Percentiles rank a stretch among this genome's conserved stretches.
These are phyloP conservation scores for Taxidea taxus DNA, from an alignment of 2,113 vertebrate species.

Conservation along the genomic window DNA sequence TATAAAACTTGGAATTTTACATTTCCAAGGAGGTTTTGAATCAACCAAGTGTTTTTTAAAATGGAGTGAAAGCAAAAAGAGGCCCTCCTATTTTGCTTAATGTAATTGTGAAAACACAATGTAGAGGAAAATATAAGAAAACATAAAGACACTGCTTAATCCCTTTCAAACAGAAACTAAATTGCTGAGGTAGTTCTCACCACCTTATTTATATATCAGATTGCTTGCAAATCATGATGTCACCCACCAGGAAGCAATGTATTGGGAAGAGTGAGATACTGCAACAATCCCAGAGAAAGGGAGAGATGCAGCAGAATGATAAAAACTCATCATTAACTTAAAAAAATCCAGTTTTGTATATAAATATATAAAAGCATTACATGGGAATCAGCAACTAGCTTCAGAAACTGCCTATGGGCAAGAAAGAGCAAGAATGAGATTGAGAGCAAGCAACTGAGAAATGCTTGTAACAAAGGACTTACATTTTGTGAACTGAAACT, in stretches of 20 bases:
- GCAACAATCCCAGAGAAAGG: neutral
- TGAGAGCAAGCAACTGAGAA: neutral
- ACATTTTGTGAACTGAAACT: constrained; percentile 12
- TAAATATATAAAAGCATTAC: constrained; percentile 47
- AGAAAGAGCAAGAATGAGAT: too few relatives aligned
- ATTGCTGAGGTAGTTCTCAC: constrained; percentile 52
- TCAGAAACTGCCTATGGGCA: neutral
- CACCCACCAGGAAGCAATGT: constrained; percentile 55
- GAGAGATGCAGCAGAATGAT: neutral
- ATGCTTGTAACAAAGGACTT: neutral
- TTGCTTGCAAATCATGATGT: constrained; percentile 53
- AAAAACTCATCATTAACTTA: constrained; percentile 4
- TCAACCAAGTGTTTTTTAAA: constrained; percentile 28
- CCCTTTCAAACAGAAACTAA: constrained; percentile 47
- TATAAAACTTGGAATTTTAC: neutral
- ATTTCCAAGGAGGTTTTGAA: constrained; percentile 26
- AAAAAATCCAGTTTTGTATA: constrained; percentile 12
- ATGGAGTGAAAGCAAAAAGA: constrained; percentile 9
- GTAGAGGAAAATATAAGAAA: constrained; percentile 13
- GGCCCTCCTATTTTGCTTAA: neutral
- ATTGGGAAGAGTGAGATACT: neutral
- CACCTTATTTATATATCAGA: constrained; percentile 48
- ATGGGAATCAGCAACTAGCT: neutral
- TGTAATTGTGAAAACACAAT: constrained; percentile 37
- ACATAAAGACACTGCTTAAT: constrained; percentile 43